A percentile compares a stretch with the other conserved stretches of the same genome.
Evolutionary conservation across 2,888 invertebrate species (phyloP).

Genomic region (Limnephilus lunatus): DNA sequence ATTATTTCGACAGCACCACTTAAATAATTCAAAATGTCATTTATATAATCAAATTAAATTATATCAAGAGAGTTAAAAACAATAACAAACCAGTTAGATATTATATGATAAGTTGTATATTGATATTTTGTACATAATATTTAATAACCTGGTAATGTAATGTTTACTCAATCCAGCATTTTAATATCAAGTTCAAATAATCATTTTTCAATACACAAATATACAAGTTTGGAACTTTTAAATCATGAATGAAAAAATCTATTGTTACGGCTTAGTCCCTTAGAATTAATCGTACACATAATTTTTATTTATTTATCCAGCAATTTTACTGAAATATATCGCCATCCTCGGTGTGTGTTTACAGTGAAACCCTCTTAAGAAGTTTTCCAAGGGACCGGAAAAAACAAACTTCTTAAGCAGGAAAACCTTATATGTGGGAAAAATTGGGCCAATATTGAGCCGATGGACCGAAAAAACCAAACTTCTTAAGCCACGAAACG

Average conservation of each 20-base stretch:
- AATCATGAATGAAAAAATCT: background rate
- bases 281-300: background rate
- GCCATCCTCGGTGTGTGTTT: background rate
- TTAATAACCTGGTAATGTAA: slow-evolving; percentile 18
- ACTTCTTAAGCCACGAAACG: no score
- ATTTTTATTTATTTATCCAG: background rate
- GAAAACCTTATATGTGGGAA: no score
- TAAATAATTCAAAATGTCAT: slow-evolving; percentile 17
- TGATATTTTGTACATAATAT: slow-evolving; percentile 54
- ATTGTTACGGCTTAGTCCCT: background rate
- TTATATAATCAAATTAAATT: slow-evolving; percentile 38
- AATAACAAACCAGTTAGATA: slow-evolving; percentile 47
- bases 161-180: background rate
- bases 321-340: background rate
- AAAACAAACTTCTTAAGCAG: no score
- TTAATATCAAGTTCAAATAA: background rate
- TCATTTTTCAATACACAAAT: slow-evolving; percentile 8
- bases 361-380: no score
- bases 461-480: no score
- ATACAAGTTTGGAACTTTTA: background rate
- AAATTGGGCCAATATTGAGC: no score
- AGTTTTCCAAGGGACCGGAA: no score
- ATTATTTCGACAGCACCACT: background rate
- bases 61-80: slow-evolving; percentile 38
- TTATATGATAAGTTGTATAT: slow-evolving; percentile 53